Conservation (phyloP, 1,140 invertebrate genomes). For the Papilio xuthus region DNA sequence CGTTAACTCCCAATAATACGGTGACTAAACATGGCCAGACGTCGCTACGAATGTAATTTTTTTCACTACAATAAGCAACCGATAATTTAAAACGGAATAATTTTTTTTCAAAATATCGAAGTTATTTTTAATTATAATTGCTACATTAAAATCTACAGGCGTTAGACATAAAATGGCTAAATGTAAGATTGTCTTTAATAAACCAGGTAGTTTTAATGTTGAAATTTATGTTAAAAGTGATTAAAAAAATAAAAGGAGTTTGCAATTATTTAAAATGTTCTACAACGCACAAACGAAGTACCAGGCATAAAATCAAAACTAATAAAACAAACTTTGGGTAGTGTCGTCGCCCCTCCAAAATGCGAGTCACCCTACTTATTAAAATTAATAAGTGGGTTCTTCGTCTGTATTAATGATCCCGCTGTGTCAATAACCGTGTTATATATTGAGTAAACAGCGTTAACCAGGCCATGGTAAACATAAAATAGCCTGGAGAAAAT, state of each 20-base stretch:
- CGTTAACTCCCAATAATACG: slow-evolving; percentile 36
- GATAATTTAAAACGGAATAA: neutral
- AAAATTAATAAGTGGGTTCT: slow-evolving; percentile 81
- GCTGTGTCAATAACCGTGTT: slow-evolving; percentile 76
- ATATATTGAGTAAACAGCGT: slow-evolving; percentile 76
- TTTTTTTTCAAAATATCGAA: neutral
- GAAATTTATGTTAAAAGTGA: too few relatives aligned
- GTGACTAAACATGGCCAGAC: slow-evolving; percentile 4
- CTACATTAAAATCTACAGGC: slow-evolving; percentile 33
- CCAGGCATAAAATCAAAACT: slow-evolving; percentile 73
- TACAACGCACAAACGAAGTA: slow-evolving; percentile 45
- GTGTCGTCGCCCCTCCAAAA: slow-evolving; percentile 65
- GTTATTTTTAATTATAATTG: slow-evolving; percentile 9
- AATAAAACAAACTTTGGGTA: slow-evolving; percentile 65
- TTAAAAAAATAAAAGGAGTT: too few relatives aligned
- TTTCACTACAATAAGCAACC: neutral
- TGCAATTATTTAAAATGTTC: neutral
- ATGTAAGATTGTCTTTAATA: neutral
- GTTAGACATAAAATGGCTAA: neutral
- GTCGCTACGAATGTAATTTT: neutral
- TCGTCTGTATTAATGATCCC: slow-evolving; percentile 76
- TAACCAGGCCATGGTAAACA: slow-evolving; percentile 57
- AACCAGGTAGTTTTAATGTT: neutral
- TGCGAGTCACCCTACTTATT: slow-evolving; percentile 75
- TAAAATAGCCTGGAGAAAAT: slow-evolving; percentile 30